Percentiles rank a stretch among this genome's conserved stretches.
Evolutionary conservation across 2,888 invertebrate species (phyloP).

Genomic region (Crepidodera aurea): DNA sequence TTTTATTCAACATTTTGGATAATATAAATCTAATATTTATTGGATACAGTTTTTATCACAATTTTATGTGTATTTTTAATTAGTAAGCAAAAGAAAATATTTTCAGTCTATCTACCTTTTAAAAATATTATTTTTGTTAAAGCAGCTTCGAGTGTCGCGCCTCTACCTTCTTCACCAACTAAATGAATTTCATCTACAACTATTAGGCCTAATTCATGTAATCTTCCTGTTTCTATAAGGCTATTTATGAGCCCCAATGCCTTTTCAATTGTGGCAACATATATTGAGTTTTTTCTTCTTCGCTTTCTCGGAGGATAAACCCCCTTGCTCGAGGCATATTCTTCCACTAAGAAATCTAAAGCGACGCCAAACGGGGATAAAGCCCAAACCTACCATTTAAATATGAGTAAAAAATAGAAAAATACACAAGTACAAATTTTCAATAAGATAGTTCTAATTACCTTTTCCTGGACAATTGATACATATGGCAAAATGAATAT

Average conservation of each 20-base stretch:
- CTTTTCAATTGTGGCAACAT: constrained; percentile 95
- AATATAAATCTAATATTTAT: neutral
- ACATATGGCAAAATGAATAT: constrained; percentile 94
- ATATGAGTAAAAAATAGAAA: neutral
- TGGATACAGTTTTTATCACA: too few species aligned
- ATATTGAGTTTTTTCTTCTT: constrained; percentile 79
- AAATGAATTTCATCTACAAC: constrained; percentile 94
- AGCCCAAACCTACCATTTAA: constrained; percentile 72
- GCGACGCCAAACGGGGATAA: constrained; percentile 88
- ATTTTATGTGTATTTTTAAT: too few species aligned
- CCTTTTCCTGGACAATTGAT: constrained; percentile 97
- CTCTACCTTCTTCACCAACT: constrained; percentile 86
- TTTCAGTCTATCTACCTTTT: too few species aligned
- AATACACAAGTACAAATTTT: neutral
- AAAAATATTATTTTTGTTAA: constrained; percentile 80
- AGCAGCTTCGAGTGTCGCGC: constrained; percentile 83
- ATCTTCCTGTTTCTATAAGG: constrained; percentile 78
- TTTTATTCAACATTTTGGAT: too few species aligned
- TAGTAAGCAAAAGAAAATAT: too few species aligned
- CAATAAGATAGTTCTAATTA: too few species aligned
- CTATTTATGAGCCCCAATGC: constrained; percentile 85
- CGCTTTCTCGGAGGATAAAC: constrained; percentile 80
- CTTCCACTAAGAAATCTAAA: constrained; percentile 89
- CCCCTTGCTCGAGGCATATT: constrained; percentile 94
- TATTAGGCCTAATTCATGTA: constrained; percentile 80